Base-by-base conservation (phyloP, 2,797 vertebrate species). In the Rhinatrema bivittatum region DNA sequence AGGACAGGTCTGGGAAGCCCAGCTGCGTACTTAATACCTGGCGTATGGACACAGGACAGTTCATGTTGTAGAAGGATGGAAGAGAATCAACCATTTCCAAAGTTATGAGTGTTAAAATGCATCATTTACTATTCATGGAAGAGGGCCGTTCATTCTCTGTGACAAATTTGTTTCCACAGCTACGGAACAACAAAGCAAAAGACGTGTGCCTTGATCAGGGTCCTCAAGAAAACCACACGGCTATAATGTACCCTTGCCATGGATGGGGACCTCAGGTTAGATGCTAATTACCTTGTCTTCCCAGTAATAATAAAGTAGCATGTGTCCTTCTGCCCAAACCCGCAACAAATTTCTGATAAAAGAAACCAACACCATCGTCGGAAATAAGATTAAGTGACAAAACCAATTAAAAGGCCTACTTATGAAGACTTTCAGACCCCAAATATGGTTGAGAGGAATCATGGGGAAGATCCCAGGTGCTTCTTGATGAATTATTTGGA, bases 201-300 rank as follows among this genome's bases (percentile, higher is more conserved):
- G 91, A 98, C 1, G 82, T 97, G 48, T 99, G 95, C 53, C 64
- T 99, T 63, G 95, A 99, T 72, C 94, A 98, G 70, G 95, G 95
- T 1, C 72, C 85, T 0, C 87, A 87, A 65, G 93, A 94, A 75
- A 97, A 98, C 76, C 92, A 97, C 78, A 96, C 93, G 1, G 94
- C 90, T 27, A 96, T 87, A 5, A 36, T 98, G 59, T 91, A 98
- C 69, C 94, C 94, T 0, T 99, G 95, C 65, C 95, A 98, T 0
- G 94, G 93, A 23, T 95, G 89, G 91, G 87, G 86, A 9, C 90
- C 95, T 0, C 95, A 98, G 94, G 95, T 98, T 81, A 55, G 65
- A 25, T 17, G 8, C 7, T 3, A 0, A 19, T 24, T 13, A 29
- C 14, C 16, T 29, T 37, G 16, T 6, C 13, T 13, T 17, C 12